Base-by-base conservation (phyloP, 1,140 invertebrate genomes). In the Heliconius nattereri region DNA sequence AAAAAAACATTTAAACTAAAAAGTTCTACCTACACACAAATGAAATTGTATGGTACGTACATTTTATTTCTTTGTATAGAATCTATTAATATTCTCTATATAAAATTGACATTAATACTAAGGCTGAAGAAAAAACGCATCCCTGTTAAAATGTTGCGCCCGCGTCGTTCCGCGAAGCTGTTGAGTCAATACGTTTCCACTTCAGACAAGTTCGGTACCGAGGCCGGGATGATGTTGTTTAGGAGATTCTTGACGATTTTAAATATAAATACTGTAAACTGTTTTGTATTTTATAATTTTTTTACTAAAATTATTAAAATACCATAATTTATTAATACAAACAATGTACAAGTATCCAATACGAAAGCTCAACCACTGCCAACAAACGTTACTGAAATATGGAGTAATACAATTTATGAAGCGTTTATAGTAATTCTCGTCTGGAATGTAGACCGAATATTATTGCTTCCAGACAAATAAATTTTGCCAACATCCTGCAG, bases 181-280 rank as follows among this genome's bases (percentile, higher is more conserved):
- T 72, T 73, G 57, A 81, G 79, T 78, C 78, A 78, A 83, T 72
- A 81, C 54, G 16, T 66, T 66, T 78, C 52, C 49, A 73, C 72
- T 35, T 35, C 72, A 74, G 72, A 78, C 72, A 60, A 73, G 40
- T 76, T 60, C 32, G 52, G 60, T 66, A 32, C 70, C 45, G 26
- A 71, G 35, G 40, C 72, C 49, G 52, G n/a, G 66, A 70, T 73
- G 78, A 80, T 75, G 74, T 76, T 70, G 57, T 72, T 79, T 72
- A 29, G 40, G 26, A 54, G 74, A 75, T 45, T 75, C 5, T 40
- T 26, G 19, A 20, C 60, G 23, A 66, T 66, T 66, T 66, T 9
- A 66, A 66, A 13, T 26, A 26, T 66, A 26, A 66, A 66, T 26
- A 66, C 3, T 66, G 16, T 16, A 66, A 57, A 26, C 9, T 29